Evolutionary conservation across 2,888 invertebrate genomes (phyloP), one percentile per base, ranked within the genome.

Genomic region (Ashinkailepas kermadecensis): DNA sequence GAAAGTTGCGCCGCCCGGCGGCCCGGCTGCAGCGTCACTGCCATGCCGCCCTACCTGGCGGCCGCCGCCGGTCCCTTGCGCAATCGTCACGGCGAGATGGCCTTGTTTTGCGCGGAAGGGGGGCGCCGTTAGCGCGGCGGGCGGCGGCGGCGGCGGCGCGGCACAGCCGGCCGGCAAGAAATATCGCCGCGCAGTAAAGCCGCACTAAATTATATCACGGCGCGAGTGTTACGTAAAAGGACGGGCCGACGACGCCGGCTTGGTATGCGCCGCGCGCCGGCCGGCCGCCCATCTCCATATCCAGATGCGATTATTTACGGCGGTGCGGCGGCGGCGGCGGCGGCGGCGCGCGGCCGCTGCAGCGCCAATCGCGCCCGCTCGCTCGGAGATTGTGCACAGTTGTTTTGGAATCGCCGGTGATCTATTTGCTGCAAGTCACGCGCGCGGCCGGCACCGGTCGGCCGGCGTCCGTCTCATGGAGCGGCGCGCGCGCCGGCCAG

Each of bases 41-140:
- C n/a, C 65, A 23, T 9, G 18, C n/a, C n/a, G 65, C n/a, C 9
- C n/a, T 23, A 23, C 15, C 65, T n/a, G 67, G 13, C 23, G 67
- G 25, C 18, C 67, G 25, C 67, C 70, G 1, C 70, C 15, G 13
- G 3, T 0, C 13, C 0, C 6, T 70, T 25, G 15, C 70, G 70
- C 70, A 70, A 70, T 25, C 12, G 39, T 70, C 70, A 21, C 70
- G 70, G 39, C 39, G 39, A 67, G 70, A 12, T 13, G 74, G 74
- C 74, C 74, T 74, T 74, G 74, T 74, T 74, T 74, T 74, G 74
- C 74, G 54, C 74, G 54, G 18, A 74, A 74, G 74, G 74, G 74
- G 74, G 54, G 10, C 54, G 74, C 74, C 74, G 54, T 74, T 54
- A 74, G 15, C 74, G 74, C 74, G 74, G 18, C 74, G 74, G 74